phyloP scores from a whole-genome alignment of 2,113 vertebrate genomes.

The Pelecanoides urinatrix region DNA sequence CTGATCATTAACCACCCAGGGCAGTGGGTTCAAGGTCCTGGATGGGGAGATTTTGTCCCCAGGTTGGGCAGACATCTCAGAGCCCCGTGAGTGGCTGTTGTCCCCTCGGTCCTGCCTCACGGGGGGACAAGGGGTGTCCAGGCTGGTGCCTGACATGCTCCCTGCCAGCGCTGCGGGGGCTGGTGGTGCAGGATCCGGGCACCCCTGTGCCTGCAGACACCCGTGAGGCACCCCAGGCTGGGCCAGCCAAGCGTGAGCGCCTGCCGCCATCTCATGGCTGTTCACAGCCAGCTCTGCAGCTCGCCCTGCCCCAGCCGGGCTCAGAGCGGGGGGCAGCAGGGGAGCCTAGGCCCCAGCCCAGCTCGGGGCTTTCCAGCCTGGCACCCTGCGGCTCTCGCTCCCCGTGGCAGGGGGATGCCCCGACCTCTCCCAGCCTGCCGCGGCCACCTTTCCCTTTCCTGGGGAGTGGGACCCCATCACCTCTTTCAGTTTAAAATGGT shows the following conservation, averaged over 20 bases:
- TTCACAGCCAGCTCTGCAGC: background rate
- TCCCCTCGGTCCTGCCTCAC: background rate
- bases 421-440: background rate
- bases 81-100: background rate
- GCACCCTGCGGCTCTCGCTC: accelerated
- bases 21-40: background rate
- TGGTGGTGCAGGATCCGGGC: background rate
- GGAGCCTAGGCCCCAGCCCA: too few relatives aligned
- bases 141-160: background rate
- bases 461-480: accelerated
- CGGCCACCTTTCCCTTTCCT: accelerated
- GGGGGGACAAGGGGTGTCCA: accelerated
- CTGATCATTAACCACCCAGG: background rate
- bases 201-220: background rate
- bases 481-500: background rate
- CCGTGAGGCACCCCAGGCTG: background rate
- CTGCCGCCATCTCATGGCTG: conserved; percentile 57
- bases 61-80: background rate
- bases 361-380: too few relatives aligned
- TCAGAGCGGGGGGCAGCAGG: accelerated
- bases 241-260: background rate
- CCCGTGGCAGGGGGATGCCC: background rate
- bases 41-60: background rate
- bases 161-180: accelerated
- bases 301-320: background rate